phyloP scores from a whole-genome alignment of 2,888 invertebrate species.

The Pachycephus smyrnensis region DNA sequence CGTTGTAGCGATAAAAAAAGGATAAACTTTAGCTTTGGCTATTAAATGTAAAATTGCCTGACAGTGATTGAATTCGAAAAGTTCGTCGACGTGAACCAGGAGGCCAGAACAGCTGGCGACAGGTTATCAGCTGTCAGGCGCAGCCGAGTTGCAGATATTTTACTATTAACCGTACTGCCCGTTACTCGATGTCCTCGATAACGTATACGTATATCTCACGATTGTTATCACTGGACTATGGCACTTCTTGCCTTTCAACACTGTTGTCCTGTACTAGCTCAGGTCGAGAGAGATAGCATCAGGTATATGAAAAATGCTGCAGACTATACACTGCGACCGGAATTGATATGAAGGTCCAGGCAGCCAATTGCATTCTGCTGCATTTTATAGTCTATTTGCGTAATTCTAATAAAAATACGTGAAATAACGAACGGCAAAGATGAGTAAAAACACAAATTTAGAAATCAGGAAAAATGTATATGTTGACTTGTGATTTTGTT shows the following conservation, averaged over 20 bases:
- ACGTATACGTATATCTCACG: neutral
- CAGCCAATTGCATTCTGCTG: neutral
- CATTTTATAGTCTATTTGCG: too few relatives aligned
- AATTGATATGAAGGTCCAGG: neutral
- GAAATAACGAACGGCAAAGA: neutral
- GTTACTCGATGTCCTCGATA: neutral
- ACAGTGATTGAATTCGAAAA: neutral
- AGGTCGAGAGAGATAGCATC: neutral
- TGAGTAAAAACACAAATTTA: neutral
- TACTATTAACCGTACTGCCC: neutral
- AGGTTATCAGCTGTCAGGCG: neutral
- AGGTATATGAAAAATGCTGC: neutral
- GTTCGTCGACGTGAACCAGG: neutral
- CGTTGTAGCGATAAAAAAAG: neutral
- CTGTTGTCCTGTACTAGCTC: neutral
- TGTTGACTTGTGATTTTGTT: too few relatives aligned
- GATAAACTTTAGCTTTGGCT: neutral
- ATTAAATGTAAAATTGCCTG: neutral
- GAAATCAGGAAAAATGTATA: neutral
- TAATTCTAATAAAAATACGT: conserved; percentile 20
- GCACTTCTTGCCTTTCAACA: neutral
- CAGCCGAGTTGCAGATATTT: neutral
- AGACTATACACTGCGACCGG: neutral
- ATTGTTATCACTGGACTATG: neutral
- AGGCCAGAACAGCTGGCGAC: neutral